A percentile compares a stretch with the other conserved stretches of the same genome.
These are phyloP conservation scores for Distichodus sexfasciatus DNA, from an alignment of 2,797 vertebrate species.

Conservation along the genomic window DNA sequence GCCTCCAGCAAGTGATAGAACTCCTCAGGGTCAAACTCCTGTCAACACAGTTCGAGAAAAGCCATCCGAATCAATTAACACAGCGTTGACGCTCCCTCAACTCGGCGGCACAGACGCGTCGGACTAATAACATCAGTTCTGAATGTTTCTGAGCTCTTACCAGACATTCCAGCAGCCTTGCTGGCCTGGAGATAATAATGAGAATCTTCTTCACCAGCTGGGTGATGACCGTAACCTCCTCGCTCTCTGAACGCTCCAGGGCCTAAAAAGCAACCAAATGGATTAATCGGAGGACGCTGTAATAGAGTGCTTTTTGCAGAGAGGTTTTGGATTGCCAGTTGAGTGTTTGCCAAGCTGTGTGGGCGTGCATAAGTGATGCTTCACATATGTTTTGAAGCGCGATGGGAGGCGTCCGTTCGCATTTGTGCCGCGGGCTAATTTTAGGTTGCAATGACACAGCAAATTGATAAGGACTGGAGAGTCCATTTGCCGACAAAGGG, in stretches of 20 bases:
- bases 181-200: constrained; percentile 92
- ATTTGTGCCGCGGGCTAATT: neutral
- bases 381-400: too few species aligned
- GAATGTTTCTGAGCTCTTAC: constrained; percentile 69
- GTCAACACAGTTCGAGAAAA: constrained; percentile 30
- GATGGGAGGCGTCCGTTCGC: neutral
- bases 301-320: neutral
- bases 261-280: constrained; percentile 71
- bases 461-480: neutral
- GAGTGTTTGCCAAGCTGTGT: neutral
- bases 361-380: neutral
- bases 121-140: constrained; percentile 31
- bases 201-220: constrained; percentile 91
- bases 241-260: constrained; percentile 90
- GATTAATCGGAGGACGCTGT: constrained; percentile 6
- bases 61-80: constrained; percentile 1
- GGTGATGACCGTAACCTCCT: constrained; percentile 86
- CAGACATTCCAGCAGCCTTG: constrained; percentile 93
- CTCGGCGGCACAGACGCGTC: neutral
- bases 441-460: neutral
- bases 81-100: neutral
- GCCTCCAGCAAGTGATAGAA: constrained; percentile 96
- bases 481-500: too few species aligned
- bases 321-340: neutral
- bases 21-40: constrained; percentile 97